phyloP scores from a whole-genome alignment of 2,888 invertebrate genomes.

The Saturnia pavonia region DNA sequence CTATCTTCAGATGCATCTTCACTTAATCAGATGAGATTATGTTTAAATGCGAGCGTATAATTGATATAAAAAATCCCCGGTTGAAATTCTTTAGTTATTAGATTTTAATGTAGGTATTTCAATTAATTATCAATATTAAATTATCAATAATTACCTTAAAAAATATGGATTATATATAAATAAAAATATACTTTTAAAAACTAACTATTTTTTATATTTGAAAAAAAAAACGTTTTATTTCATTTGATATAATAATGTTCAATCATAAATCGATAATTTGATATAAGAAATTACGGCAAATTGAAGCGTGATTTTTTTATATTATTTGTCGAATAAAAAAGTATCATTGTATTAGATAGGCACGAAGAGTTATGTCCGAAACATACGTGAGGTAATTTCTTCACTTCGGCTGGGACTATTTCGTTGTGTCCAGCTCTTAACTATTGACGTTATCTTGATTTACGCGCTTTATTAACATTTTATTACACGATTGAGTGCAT shows the following conservation, averaged over 20 bases:
- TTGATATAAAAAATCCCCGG: not conserved
- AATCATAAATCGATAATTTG: not conserved
- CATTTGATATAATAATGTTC: not conserved
- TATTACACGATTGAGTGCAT: conserved; percentile 67
- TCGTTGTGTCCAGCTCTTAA: conserved; percentile 68
- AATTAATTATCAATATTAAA: not conserved
- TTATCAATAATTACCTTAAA: not conserved
- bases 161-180: too few relatives aligned
- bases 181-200: too few relatives aligned
- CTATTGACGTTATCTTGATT: conserved; percentile 79
- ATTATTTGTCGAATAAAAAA: conserved; percentile 9
- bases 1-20: not conserved
- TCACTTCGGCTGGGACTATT: conserved; percentile 63
- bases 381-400: conserved; percentile 63
- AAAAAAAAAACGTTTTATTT: not conserved
- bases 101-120: not conserved
- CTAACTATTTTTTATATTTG: not conserved
- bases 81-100: not conserved
- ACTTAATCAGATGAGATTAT: not conserved
- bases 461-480: conserved; percentile 77
- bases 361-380: conserved; percentile 57
- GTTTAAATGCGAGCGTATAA: not conserved
- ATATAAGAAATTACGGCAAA: not conserved
- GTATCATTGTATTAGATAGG: conserved; percentile 31
- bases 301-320: not conserved